Base-by-base conservation (phyloP, 2,888 invertebrate species). In the Endotricha flammealis region DNA sequence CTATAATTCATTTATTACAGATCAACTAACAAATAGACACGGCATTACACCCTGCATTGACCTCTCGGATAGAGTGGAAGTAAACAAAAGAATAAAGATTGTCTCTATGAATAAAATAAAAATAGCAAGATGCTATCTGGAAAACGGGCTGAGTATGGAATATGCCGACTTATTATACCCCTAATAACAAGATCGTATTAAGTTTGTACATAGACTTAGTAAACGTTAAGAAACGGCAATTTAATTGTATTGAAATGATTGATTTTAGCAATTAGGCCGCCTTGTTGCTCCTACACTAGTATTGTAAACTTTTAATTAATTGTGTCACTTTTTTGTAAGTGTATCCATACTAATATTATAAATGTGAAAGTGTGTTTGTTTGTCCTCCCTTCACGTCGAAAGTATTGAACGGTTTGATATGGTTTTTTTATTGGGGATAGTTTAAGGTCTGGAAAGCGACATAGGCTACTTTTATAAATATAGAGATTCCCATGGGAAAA, bases 21-120 rank as follows among this genome's bases (percentile, higher is more conserved):
- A 33, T 17, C 17, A 27, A 25, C 25, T 24, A n/a, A 25, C 10
- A 10, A 50, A 47, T 41, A 54, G 42, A 45, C 41, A 48, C 43
- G 48, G 44, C 50, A 50, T 32, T 31, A 22, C 13, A 8, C 42
- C 39, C 38, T 46, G 39, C 36, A 38, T 39, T 50, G 53, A 52
- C 46, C 47, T 54, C 50, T 36, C 14, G 32, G 22, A 32, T 42
- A 30, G 11, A 31, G 41, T 42, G 42, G 53, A 49, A 62, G 83
- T 83, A 85, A 86, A 85, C 85, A 86, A 82, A 73, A 60, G 72
- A 71, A 86, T 86, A 81, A 83, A 82, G 73, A 77, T 67, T 56
- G 57, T 56, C 63, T 69, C 85, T 81, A 86, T 87, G 86, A 83
- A 87, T 87, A 86, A 86, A 86, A 87, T 86, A 85, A 81, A 83